A percentile compares a stretch with the other conserved stretches of the same genome.
These are phyloP conservation scores for Microctenopoma stevenorrisi DNA, from an alignment of 2,797 vertebrate species.

Conservation along the genomic window DNA sequence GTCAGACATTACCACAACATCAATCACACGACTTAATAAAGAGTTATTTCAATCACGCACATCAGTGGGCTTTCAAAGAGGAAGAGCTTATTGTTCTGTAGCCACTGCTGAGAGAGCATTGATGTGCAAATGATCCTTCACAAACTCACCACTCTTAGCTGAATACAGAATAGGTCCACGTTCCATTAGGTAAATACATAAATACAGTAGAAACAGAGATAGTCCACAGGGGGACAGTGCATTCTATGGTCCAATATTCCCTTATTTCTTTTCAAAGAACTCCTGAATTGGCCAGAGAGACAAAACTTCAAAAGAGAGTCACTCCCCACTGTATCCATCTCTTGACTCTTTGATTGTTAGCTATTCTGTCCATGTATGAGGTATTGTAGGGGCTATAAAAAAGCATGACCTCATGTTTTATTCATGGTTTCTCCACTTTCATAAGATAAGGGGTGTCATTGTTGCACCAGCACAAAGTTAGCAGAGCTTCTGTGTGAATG, in stretches of 20 bases:
- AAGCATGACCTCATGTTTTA: slow-evolving; percentile 80
- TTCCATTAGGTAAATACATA: slow-evolving; percentile 67
- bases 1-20: slow-evolving; percentile 23
- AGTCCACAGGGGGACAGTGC: slow-evolving; percentile 36
- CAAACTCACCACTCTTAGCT: slow-evolving; percentile 27
- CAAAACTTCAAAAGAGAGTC: slow-evolving; percentile 73
- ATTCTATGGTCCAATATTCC: slow-evolving; percentile 56
- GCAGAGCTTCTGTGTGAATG: slow-evolving; percentile 34
- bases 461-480: slow-evolving; percentile 60
- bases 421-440: slow-evolving; percentile 71
- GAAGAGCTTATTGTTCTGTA: slow-evolving; percentile 48
- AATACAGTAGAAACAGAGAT: slow-evolving; percentile 51
- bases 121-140: slow-evolving; percentile 67
- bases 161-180: slow-evolving; percentile 42
- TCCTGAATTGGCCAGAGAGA: slow-evolving; percentile 53
- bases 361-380: slow-evolving; percentile 75
- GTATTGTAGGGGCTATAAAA: slow-evolving; percentile 65
- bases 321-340: slow-evolving; percentile 62
- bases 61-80: slow-evolving; percentile 45
- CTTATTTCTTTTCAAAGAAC: slow-evolving; percentile 66
- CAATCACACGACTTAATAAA: slow-evolving; percentile 24
- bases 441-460: slow-evolving; percentile 77
- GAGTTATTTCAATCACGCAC: slow-evolving; percentile 48
- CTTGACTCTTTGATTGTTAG: slow-evolving; percentile 77
- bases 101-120: slow-evolving; percentile 44